Conservation (phyloP, 2,888 invertebrate species). For the Hololepta plana region DNA sequence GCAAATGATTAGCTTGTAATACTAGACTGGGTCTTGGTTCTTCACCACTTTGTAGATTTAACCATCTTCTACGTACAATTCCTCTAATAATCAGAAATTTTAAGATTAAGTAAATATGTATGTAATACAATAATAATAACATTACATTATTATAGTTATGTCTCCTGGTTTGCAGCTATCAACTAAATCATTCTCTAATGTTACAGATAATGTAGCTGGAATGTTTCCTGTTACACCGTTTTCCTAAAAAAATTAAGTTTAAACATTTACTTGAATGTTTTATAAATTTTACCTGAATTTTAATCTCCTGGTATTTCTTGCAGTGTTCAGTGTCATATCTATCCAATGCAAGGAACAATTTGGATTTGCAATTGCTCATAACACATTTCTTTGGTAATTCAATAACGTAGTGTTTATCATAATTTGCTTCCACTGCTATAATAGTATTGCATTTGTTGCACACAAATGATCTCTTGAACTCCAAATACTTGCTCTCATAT, state of each 20-base stretch:
- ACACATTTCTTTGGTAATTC: conserved; percentile 32
- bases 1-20: conserved; percentile 51
- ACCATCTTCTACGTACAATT: conserved; percentile 56
- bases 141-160: conserved; percentile 67
- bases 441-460: conserved; percentile 62
- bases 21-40: conserved; percentile 52
- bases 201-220: conserved; percentile 59
- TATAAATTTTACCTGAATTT: conserved; percentile 42
- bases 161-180: conserved; percentile 80
- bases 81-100: conserved; percentile 37
- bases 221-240: conserved; percentile 59
- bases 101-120: conserved; percentile 1
- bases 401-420: conserved; percentile 30
- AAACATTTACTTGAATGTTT: conserved; percentile 2
- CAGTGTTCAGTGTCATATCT: conserved; percentile 43
- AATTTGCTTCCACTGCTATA: conserved; percentile 46
- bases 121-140: conserved; percentile 9
- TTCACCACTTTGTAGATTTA: conserved; percentile 35
- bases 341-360: conserved; percentile 33
- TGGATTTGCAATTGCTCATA: conserved; percentile 37
- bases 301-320: conserved; percentile 73
- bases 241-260: conserved; percentile 35
- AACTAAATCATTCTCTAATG: conserved; percentile 70
- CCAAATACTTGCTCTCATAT: conserved; percentile 56
- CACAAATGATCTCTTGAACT: conserved; percentile 51